Base-by-base conservation (phyloP, 23 tunicate species). In the Diplosoma virens region DNA sequence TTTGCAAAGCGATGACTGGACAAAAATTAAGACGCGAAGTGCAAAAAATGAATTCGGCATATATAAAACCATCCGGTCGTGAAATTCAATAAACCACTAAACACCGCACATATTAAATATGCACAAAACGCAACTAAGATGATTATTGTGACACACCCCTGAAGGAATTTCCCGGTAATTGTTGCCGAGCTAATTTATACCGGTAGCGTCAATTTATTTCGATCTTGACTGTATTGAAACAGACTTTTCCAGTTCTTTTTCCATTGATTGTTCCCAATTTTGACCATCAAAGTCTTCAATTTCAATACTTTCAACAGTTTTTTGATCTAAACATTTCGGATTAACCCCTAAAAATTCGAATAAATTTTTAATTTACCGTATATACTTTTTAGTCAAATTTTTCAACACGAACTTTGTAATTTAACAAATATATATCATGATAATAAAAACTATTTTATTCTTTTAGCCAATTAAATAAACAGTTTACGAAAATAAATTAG, bases 201-300 rank as follows among this genome's bases (percentile, higher is more conserved):
- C n/a, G n/a, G n/a, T n/a, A n/a, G n/a, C n/a, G n/a, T n/a, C n/a
- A n/a, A n/a, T n/a, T n/a, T 73, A 63, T 75, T 84, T 92, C 36
- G 97, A 92, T 66, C 92, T 75, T 3, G 90, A 76, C 41, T 85
- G 90, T 33, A 92, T 92, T 11, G 92, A 59, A 32, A 71, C 84
- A 14, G 87, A 75, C 60, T 92, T 92, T 59, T 36, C 1, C 34
- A 73, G 25, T 34, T 92, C 79, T 33, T 85, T 36, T 45, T 84
- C 80, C 67, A 79, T 63, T 18, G 90, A 63, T 2, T n/a, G 18
- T 92, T 92, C 97, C 97, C 97, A 92, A 33, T 92, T 69, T 29
- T 52, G 33, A 9, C 97, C 97, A 85, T 92, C 87, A 81, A 58
- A 80, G 28, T 80, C 77, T 75, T 81, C 87, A 66, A 76, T 30